These are phyloP conservation scores for Drosophila setifemur DNA, from an alignment of 1,140 invertebrate species.

Conservation along the genomic window DNA sequence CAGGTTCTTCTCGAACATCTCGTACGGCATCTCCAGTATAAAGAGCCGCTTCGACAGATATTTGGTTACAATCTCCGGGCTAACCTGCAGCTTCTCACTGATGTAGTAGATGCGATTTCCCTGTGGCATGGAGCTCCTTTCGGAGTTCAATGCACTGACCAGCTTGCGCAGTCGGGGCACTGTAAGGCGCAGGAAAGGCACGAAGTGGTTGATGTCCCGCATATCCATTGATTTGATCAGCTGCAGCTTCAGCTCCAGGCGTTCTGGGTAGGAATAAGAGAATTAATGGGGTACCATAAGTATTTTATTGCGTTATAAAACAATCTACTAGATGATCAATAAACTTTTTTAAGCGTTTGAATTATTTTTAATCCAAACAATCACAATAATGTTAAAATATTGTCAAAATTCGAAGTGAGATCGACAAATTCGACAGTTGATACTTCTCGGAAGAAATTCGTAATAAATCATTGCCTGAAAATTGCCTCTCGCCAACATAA, in stretches of 20 bases:
- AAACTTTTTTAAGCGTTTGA: too few relatives aligned
- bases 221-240: conserved; percentile 54
- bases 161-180: conserved; percentile 59
- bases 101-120: conserved; percentile 78
- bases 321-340: too few relatives aligned
- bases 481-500: too few relatives aligned
- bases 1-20: conserved; percentile 77
- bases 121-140: conserved; percentile 36
- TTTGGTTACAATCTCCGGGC: conserved; percentile 65
- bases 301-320: too few relatives aligned
- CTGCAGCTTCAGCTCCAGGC: conserved; percentile 46
- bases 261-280: conserved; percentile 19
- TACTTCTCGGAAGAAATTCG: too few relatives aligned
- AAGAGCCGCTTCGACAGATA: conserved; percentile 74
- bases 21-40: conserved; percentile 76
- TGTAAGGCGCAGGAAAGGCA: conserved; percentile 68
- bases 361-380: too few relatives aligned
- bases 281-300: too few relatives aligned
- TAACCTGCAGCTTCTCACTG: conserved; percentile 61
- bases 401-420: too few relatives aligned
- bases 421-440: too few relatives aligned
- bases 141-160: conserved; percentile 39
- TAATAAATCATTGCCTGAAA: too few relatives aligned
- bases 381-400: too few relatives aligned
- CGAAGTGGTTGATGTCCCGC: conserved; percentile 73